Conservation (phyloP, 2,797 vertebrate species). For the Betta splendens region DNA sequence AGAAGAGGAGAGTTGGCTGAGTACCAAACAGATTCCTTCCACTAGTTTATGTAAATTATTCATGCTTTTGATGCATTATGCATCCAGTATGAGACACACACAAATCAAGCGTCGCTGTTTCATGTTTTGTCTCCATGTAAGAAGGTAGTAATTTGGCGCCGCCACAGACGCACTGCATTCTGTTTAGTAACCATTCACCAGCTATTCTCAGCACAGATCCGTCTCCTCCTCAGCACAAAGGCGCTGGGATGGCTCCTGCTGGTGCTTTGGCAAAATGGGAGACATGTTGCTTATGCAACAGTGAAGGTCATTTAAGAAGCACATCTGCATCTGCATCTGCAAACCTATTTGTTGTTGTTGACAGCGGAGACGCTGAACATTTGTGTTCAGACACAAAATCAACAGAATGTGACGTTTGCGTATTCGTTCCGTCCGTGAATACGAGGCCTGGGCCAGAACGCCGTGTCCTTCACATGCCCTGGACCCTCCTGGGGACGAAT, state of each 20-base stretch:
- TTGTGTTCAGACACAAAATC: background rate
- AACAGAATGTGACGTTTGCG: background rate
- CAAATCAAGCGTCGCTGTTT: slow-evolving; percentile 72
- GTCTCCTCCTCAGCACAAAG: slow-evolving; percentile 53
- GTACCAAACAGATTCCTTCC: slow-evolving; percentile 71
- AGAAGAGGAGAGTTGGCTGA: slow-evolving; percentile 58
- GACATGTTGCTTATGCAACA: slow-evolving; percentile 14
- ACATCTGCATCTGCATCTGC: no score
- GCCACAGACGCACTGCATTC: slow-evolving; percentile 26
- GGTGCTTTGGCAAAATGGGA: slow-evolving; percentile 37
- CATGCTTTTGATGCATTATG: slow-evolving; percentile 78
- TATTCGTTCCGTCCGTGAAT: background rate
- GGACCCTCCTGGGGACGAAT: slow-evolving; percentile 61
- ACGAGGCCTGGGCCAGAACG: slow-evolving; percentile 1
- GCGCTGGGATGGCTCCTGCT: slow-evolving; percentile 36
- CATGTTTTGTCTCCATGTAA: slow-evolving; percentile 75
- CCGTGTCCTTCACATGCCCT: slow-evolving; percentile 37
- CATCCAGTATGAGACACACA: slow-evolving; percentile 69
- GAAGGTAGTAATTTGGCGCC: slow-evolving; percentile 73
- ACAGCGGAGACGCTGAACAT: background rate
- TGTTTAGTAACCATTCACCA: slow-evolving; percentile 45
- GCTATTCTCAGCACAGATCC: slow-evolving; percentile 47
- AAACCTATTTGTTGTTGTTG: slow-evolving; percentile 5
- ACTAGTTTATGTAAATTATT: slow-evolving; percentile 82
- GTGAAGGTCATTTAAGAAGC: slow-evolving; percentile 31